phyloP scores from a whole-genome alignment of 2,888 invertebrate genomes.

The Artemia sinica region DNA sequence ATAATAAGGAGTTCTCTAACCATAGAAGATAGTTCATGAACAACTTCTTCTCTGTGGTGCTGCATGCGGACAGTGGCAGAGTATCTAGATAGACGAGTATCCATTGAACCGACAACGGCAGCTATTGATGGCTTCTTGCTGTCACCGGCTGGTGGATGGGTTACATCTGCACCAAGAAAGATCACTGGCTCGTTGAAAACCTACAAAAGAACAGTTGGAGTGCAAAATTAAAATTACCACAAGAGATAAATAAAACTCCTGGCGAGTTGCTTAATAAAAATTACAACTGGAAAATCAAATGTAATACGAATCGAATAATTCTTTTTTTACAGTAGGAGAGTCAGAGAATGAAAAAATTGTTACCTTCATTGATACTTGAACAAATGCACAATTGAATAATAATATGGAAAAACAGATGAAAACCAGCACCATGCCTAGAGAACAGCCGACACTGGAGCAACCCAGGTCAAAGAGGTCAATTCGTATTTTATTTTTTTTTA shows the following conservation, averaged over 20 bases:
- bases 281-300: not conserved
- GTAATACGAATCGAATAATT: too few species aligned
- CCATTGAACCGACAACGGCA: conserved; percentile 98
- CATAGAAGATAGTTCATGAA: conserved; percentile 97
- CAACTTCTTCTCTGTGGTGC: conserved; percentile 94
- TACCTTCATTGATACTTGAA: too few species aligned
- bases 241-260: conserved; percentile 9
- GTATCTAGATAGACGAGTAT: conserved; percentile 96
- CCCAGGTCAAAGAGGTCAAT: too few species aligned
- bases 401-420: too few species aligned
- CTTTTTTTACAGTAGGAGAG: too few species aligned
- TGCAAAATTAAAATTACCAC: conserved; percentile 14
- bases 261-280: conserved; percentile 16
- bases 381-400: too few species aligned
- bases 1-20: conserved; percentile 89
- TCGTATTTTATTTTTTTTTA: too few species aligned
- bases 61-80: conserved; percentile 96
- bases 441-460: too few species aligned
- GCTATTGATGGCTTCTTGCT: conserved; percentile 99
- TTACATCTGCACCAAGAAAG: conserved; percentile 98
- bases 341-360: too few species aligned
- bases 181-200: conserved; percentile 99
- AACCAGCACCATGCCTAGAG: too few species aligned
- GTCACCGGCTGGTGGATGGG: conserved; percentile 98
- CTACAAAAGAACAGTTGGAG: conserved; percentile 31